Evolutionary conservation across 1,140 invertebrate genomes (phyloP).

Genomic region (Battus philenor): DNA sequence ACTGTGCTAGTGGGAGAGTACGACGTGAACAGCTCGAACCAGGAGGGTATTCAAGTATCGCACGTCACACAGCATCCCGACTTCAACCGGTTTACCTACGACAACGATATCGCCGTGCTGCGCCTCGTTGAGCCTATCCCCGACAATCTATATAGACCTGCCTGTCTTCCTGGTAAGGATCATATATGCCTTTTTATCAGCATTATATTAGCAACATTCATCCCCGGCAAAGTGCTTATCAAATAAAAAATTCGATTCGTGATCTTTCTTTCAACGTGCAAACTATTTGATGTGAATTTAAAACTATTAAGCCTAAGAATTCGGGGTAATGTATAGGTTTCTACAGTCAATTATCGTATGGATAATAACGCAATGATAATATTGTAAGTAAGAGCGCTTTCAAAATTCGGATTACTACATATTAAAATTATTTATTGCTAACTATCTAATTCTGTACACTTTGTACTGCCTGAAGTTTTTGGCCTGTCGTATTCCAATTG

Average conservation of each 20-base stretch:
- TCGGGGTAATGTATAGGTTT: too few species aligned
- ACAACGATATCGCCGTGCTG: slow-evolving; percentile 89
- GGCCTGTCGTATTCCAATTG: too few species aligned
- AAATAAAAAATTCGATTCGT: background rate
- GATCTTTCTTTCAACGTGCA: background rate
- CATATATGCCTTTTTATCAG: slow-evolving; percentile 37
- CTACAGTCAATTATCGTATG: too few species aligned
- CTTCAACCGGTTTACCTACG: slow-evolving; percentile 82
- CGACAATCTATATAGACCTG: slow-evolving; percentile 78
- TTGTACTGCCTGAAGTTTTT: too few species aligned
- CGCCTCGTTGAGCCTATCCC: slow-evolving; percentile 80
- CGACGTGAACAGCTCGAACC: slow-evolving; percentile 47
- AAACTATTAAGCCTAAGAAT: too few species aligned
- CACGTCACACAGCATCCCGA: slow-evolving; percentile 78
- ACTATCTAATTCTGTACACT: too few species aligned
- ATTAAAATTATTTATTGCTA: too few species aligned
- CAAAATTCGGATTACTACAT: too few species aligned
- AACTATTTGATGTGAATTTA: background rate
- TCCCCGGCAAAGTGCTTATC: too few species aligned
- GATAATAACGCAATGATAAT: too few species aligned
- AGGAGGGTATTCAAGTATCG: slow-evolving; percentile 42
- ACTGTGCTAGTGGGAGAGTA: slow-evolving; percentile 57
- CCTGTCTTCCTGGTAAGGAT: slow-evolving; percentile 81
- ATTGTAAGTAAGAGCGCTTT: too few species aligned
- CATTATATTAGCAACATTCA: background rate